phyloP scores from a whole-genome alignment of 2,888 invertebrate genomes.

The Drosophila aldrichi region DNA sequence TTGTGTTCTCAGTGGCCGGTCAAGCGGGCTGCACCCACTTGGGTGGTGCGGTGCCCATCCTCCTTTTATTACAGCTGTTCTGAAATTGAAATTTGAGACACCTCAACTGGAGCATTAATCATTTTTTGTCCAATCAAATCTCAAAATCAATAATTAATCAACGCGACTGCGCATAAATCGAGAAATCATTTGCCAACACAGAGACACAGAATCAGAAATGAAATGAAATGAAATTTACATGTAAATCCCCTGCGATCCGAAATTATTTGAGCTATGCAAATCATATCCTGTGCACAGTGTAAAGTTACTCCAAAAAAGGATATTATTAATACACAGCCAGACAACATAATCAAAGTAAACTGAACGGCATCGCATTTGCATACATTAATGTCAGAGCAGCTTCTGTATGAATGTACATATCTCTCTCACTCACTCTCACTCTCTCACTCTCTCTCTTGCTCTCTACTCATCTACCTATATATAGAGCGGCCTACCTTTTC shows the following conservation, averaged over 20 bases:
- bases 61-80: slow-evolving; percentile 28
- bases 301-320: slow-evolving; percentile 63
- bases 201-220: background rate
- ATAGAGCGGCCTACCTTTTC: background rate
- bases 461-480: slow-evolving; percentile 15
- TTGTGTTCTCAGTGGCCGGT: slow-evolving; percentile 18
- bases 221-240: slow-evolving; percentile 16
- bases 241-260: slow-evolving; percentile 32
- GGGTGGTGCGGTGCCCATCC: too few relatives aligned
- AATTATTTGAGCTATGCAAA: slow-evolving; percentile 55
- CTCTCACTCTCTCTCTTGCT: background rate
- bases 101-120: slow-evolving; percentile 29
- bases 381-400: slow-evolving; percentile 65
- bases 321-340: slow-evolving; percentile 63
- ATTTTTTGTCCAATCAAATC: slow-evolving; percentile 54
- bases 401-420: slow-evolving; percentile 1
- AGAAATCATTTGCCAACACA: slow-evolving; percentile 65
- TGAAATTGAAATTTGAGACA: slow-evolving; percentile 37
- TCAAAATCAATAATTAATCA: slow-evolving; percentile 77
- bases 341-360: slow-evolving; percentile 73
- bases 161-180: slow-evolving; percentile 41
- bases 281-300: slow-evolving; percentile 29
- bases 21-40: slow-evolving; percentile 30
- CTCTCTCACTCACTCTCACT: background rate
- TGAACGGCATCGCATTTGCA: slow-evolving; percentile 70